These are phyloP conservation scores for Amniataba percoides DNA, from an alignment of 2,797 vertebrate species.

Conservation along the genomic window DNA sequence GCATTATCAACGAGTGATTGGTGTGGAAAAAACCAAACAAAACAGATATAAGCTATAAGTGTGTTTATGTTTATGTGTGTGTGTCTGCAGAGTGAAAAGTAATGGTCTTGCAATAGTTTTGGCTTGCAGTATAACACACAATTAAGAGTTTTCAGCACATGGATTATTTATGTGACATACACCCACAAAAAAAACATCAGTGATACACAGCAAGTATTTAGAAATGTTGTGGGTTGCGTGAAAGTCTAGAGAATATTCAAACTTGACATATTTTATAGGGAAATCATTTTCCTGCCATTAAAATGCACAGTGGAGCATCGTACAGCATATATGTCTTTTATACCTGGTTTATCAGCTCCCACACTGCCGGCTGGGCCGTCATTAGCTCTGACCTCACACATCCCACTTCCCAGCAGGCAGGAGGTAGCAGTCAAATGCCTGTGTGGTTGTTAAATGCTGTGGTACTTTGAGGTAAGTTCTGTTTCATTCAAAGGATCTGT, in stretches of 20 bases:
- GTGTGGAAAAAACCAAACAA: constrained; percentile 14
- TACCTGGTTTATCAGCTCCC: neutral
- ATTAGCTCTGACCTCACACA: neutral
- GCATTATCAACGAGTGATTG: constrained; percentile 44
- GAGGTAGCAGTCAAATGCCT: neutral
- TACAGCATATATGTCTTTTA: neutral
- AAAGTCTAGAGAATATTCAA: neutral
- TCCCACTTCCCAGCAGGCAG: neutral
- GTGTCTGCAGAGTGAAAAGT: neutral
- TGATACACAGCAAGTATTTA: neutral
- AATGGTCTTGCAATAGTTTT: constrained; percentile 41
- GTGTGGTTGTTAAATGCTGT: neutral
- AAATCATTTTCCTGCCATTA: neutral
- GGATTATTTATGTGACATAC: constrained; percentile 4
- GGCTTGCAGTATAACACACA: neutral
- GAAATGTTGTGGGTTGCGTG: neutral
- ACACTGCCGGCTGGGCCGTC: neutral
- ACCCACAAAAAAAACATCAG: constrained; percentile 9
- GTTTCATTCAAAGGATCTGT: neutral
- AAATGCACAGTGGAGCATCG: neutral
- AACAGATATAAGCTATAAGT: constrained; percentile 21
- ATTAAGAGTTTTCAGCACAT: constrained; percentile 1
- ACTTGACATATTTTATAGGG: neutral
- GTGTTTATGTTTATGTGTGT: neutral
- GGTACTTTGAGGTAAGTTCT: neutral